Evolutionary conservation across 2,113 vertebrate genomes (phyloP).

Genomic region (Pyrgilauda ruficollis): DNA sequence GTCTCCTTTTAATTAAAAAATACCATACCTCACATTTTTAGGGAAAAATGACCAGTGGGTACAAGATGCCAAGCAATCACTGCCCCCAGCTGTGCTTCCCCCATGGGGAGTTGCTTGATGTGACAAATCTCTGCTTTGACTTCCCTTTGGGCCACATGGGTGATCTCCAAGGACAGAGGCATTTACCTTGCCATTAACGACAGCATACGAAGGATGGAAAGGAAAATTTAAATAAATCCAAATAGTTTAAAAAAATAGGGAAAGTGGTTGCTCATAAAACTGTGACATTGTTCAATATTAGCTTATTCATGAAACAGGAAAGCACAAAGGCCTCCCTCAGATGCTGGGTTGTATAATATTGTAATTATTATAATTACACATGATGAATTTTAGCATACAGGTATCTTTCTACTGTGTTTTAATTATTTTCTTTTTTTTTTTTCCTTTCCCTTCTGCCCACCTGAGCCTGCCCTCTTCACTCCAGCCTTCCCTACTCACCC

Average conservation of each 20-base stretch:
- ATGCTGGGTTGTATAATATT: conserved; percentile 88
- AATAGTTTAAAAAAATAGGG: conserved; percentile 16
- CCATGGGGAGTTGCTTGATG: neutral
- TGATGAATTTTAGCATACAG: conserved; percentile 89
- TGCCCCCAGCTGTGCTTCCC: neutral
- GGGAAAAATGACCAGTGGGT: neutral
- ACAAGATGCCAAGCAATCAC: neutral
- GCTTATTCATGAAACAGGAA: conserved; percentile 75
- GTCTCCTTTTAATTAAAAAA: neutral
- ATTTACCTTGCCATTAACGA: conserved; percentile 28
- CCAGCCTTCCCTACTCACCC: neutral
- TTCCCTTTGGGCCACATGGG: neutral
- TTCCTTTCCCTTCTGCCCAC: neutral
- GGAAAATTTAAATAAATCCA: neutral
- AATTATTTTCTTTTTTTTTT: conserved; percentile 55
- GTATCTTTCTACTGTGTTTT: conserved; percentile 91
- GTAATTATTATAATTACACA: conserved; percentile 91
- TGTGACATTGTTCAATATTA: conserved; percentile 75
- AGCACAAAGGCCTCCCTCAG: conserved; percentile 88
- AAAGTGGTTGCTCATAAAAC: conserved; percentile 45
- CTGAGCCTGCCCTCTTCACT: neutral
- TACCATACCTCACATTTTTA: neutral
- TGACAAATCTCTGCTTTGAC: conserved; percentile 29
- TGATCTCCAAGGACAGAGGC: neutral
- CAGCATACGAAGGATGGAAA: neutral